These are phyloP conservation scores for Typhlichthys eigenmanni DNA, from an alignment of 2,797 vertebrate genomes.

Conservation along the genomic window DNA sequence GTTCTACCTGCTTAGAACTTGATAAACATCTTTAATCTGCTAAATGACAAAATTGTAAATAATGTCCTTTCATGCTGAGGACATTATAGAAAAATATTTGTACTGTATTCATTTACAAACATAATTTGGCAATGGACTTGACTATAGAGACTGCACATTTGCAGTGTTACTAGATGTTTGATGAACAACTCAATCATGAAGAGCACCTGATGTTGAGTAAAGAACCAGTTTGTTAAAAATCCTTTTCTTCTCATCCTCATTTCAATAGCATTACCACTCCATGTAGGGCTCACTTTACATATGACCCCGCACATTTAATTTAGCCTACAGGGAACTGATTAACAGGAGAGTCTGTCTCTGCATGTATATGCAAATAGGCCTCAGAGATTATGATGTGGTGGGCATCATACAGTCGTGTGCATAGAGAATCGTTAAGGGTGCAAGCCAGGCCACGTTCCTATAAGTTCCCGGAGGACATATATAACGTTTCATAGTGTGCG, in stretches of 20 bases:
- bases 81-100: too few species aligned
- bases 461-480: conserved; percentile 26
- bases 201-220: conserved; percentile 7
- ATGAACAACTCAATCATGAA: conserved; percentile 28
- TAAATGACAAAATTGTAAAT: too few species aligned
- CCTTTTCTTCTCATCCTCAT: conserved; percentile 20
- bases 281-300: conserved; percentile 15
- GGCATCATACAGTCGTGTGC: background rate
- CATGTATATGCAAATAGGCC: background rate
- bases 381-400: background rate
- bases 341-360: conserved; percentile 4
- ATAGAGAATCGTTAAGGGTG: background rate
- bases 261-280: conserved; percentile 24
- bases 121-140: too few species aligned
- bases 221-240: conserved; percentile 39
- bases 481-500: background rate
- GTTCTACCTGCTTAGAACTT: too few species aligned
- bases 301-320: conserved; percentile 58
- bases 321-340: conserved; percentile 31
- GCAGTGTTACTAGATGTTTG: too few species aligned
- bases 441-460: conserved; percentile 27
- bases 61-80: too few species aligned
- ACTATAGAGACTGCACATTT: too few species aligned
- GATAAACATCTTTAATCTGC: too few species aligned
- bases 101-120: too few species aligned